These are phyloP conservation scores for Macroglossus sobrinus DNA, from an alignment of 2,113 vertebrate genomes.

Conservation along the genomic window DNA sequence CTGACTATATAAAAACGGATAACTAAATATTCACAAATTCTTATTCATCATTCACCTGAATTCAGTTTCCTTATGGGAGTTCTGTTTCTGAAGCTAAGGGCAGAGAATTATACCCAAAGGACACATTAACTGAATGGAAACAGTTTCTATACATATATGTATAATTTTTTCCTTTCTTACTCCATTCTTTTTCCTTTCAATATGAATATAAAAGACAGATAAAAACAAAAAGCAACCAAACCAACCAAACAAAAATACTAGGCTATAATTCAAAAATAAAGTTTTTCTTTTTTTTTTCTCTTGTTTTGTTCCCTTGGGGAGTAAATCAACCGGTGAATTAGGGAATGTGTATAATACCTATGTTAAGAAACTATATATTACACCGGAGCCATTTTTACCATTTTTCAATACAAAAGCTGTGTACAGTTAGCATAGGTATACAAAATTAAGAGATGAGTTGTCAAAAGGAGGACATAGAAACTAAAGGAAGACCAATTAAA, in stretches of 20 bases:
- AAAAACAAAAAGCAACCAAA: not conserved
- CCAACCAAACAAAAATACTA: not conserved
- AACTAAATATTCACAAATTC: not conserved
- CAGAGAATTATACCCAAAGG: slow-evolving; percentile 53
- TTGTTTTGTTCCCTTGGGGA: not conserved
- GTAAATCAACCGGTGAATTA: slow-evolving; percentile 7
- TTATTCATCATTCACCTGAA: not conserved
- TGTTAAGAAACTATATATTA: not conserved
- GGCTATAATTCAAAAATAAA: slow-evolving; percentile 2
- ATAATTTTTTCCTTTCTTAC: slow-evolving; percentile 33
- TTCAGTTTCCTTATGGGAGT: slow-evolving; percentile 27
- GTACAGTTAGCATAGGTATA: not conserved
- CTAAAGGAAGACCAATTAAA: not conserved
- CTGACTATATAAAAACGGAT: not conserved
- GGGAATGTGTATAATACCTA: not conserved
- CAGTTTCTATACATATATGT: slow-evolving; percentile 9
- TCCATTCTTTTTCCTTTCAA: slow-evolving; percentile 4
- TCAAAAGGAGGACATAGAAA: not conserved
- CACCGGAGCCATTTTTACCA: not conserved
- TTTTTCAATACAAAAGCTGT: not conserved
- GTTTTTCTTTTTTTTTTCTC: not conserved
- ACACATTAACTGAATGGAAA: slow-evolving; percentile 1
- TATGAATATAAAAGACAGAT: not conserved
- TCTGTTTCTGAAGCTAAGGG: slow-evolving; percentile 13
- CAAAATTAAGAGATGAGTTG: not conserved